Percentiles rank a stretch among this genome's conserved stretches.
Conservation (phyloP, 2,797 vertebrate genomes). For the Thamnophis elegans region DNA sequence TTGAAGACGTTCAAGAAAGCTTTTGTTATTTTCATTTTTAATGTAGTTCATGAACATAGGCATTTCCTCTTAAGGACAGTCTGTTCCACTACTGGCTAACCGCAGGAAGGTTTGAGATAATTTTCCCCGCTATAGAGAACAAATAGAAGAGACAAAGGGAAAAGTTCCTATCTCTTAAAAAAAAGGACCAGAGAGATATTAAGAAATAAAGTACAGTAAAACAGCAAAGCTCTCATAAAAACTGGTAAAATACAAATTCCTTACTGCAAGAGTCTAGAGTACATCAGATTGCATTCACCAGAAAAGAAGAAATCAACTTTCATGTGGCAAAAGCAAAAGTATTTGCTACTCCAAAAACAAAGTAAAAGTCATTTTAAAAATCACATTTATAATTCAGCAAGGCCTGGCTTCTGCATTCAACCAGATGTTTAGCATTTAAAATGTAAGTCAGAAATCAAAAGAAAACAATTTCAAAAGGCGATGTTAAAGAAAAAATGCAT, state of each 20-base stretch:
- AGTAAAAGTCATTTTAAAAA: not conserved
- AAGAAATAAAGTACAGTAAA: not conserved
- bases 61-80: not conserved
- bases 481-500: not conserved
- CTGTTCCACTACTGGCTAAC: not conserved
- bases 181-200: not conserved
- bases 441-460: not conserved
- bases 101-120: not conserved
- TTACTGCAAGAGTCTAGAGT: not conserved
- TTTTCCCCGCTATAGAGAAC: not conserved
- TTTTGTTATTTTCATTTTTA: not conserved
- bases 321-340: not conserved
- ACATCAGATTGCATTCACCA: not conserved
- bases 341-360: not conserved
- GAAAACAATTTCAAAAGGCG: not conserved
- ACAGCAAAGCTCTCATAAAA: not conserved
- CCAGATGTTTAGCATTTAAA: not conserved
- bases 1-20: not conserved
- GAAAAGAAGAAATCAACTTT: not conserved
- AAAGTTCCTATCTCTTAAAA: not conserved
- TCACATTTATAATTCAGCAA: not conserved
- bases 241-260: not conserved
- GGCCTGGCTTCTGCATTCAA: not conserved
- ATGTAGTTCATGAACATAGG: not conserved
- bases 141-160: not conserved